Percentiles rank a stretch among this genome's conserved stretches.
These are phyloP conservation scores for Catajapyx aquilonaris DNA, from an alignment of 1,140 invertebrate species.

Conservation along the genomic window DNA sequence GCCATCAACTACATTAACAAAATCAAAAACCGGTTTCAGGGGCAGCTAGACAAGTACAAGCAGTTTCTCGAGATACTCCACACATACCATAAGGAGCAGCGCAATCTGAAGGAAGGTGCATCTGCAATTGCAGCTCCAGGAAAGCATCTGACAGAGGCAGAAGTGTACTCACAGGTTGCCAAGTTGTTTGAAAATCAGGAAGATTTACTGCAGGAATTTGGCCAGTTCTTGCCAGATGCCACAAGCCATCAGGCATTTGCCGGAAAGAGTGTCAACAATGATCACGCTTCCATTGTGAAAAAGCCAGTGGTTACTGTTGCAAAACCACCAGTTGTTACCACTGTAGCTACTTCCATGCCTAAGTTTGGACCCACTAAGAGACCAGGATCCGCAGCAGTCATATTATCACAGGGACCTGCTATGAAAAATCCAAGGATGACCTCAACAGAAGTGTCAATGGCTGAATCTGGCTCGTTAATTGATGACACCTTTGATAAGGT, in stretches of 20 bases:
- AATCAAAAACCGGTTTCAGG: conserved; percentile 96
- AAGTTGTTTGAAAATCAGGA: conserved; percentile 95
- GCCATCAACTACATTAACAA: conserved; percentile 99
- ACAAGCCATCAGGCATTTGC: conserved; percentile 38
- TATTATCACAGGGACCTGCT: conserved; percentile 37
- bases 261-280: conserved; percentile 27
- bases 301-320: conserved; percentile 26
- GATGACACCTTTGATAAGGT: conserved; percentile 93
- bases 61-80: conserved; percentile 93
- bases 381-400: conserved; percentile 13
- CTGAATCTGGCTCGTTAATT: conserved; percentile 67
- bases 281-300: conserved; percentile 35
- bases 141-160: conserved; percentile 66
- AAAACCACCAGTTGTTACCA: conserved; percentile 21
- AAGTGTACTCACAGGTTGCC: conserved; percentile 84
- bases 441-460: conserved; percentile 50
- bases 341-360: conserved; percentile 9
- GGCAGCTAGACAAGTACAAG: conserved; percentile 95
- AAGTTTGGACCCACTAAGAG: conserved; percentile 8
- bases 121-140: conserved; percentile 18
- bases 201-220: conserved; percentile 85
- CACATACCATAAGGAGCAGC: conserved; percentile 93
- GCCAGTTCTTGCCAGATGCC: conserved; percentile 91
- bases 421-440: conserved; percentile 48
- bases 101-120: conserved; percentile 63